These are phyloP conservation scores for Lathamus discolor DNA, from an alignment of 2,113 vertebrate genomes.

Conservation along the genomic window DNA sequence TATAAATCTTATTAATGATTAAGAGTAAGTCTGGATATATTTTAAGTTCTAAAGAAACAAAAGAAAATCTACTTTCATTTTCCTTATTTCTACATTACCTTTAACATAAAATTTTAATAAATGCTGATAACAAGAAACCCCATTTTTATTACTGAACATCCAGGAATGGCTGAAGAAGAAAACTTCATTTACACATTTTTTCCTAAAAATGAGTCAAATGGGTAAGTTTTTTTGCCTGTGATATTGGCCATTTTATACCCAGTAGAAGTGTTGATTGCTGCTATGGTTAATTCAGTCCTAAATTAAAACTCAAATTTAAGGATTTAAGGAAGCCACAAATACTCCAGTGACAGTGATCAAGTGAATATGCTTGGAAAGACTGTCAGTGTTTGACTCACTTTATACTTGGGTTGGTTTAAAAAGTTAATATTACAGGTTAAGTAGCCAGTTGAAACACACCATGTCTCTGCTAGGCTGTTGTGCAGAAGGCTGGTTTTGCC, in stretches of 20 bases:
- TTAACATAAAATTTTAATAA: background rate
- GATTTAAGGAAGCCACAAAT: background rate
- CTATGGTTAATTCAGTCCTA: background rate
- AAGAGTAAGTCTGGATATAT: conserved; percentile 23
- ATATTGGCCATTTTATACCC: background rate
- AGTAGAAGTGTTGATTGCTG: background rate
- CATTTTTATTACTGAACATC: conserved; percentile 29
- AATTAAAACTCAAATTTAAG: background rate
- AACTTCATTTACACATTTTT: conserved; percentile 8
- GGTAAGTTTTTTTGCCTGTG: background rate
- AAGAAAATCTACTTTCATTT: conserved; percentile 8
- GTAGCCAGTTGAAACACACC: background rate
- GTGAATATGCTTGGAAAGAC: background rate
- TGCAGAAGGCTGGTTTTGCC: background rate
- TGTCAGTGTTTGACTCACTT: background rate
- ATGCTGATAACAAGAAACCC: conserved; percentile 6
- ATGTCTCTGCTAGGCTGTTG: background rate
- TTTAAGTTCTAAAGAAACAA: background rate
- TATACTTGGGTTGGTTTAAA: background rate
- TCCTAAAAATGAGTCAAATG: conserved; percentile 9
- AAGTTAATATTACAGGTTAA: background rate
- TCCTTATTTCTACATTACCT: background rate
- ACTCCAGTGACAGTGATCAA: background rate
- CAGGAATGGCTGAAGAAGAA: conserved; percentile 5
- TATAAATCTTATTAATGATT: conserved; percentile 21